Percentiles rank a stretch among this genome's conserved stretches.
Conservation (phyloP, 2,888 invertebrate genomes). For the Periphyllus acericola region DNA sequence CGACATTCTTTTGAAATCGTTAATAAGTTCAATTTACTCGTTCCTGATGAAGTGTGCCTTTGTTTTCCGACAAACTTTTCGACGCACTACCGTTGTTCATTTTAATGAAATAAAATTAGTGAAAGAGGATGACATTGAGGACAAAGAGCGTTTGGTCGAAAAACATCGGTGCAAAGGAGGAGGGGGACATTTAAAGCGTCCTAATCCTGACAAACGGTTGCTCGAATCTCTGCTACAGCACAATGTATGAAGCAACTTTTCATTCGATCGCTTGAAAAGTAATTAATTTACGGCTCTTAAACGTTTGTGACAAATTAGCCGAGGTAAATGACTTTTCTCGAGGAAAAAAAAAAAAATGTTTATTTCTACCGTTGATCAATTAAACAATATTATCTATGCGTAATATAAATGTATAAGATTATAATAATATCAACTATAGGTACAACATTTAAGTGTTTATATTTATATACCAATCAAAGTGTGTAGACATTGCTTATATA, state of each 20-base stretch:
- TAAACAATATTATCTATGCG: neutral
- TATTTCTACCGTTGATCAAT: neutral
- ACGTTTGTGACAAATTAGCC: conserved; percentile 49
- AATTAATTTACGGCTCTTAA: conserved; percentile 56
- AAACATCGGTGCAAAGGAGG: conserved; percentile 29
- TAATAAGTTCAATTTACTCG: conserved; percentile 44
- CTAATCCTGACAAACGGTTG: conserved; percentile 60
- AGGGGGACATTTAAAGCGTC: conserved; percentile 37
- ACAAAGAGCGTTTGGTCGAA: conserved; percentile 42
- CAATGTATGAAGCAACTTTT: conserved; percentile 43
- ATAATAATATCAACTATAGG: too few relatives aligned
- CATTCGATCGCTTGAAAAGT: conserved; percentile 49
- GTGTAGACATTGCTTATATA: neutral
- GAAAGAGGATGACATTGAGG: conserved; percentile 37
- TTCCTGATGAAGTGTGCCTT: conserved; percentile 21
- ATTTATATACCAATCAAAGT: neutral
- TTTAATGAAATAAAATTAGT: conserved; percentile 57
- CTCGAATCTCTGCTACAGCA: conserved; percentile 25
- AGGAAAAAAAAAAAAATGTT: neutral
- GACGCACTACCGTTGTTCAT: conserved; percentile 30
- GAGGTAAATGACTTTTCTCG: conserved; percentile 21
- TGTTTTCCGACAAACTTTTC: conserved; percentile 35
- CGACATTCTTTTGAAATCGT: conserved; percentile 30
- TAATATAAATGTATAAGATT: too few relatives aligned
- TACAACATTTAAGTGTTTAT: too few relatives aligned